These are phyloP conservation scores for Apeltes quadracus DNA, from an alignment of 2,113 vertebrate species.

Conservation along the genomic window DNA sequence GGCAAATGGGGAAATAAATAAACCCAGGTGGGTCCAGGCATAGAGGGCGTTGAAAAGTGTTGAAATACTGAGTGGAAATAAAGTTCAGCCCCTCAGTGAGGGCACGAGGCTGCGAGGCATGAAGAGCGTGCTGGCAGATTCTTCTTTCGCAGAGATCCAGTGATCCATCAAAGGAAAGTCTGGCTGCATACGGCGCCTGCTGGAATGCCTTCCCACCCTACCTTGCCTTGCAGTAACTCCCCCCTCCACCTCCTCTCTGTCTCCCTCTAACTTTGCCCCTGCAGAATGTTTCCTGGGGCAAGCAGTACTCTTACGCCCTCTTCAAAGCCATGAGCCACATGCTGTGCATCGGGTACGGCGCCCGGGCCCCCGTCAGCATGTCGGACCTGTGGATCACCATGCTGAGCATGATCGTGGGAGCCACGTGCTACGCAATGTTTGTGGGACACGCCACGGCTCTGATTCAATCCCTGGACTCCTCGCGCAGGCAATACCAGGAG, in stretches of 20 bases:
- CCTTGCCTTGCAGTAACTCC: constrained; percentile 65
- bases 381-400: constrained; percentile 99
- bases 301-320: constrained; percentile 98
- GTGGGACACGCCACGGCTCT: constrained; percentile 97
- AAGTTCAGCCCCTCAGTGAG: constrained; percentile 43
- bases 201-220: constrained; percentile 28
- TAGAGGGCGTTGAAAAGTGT: background rate
- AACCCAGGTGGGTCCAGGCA: constrained; percentile 16
- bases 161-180: constrained; percentile 64
- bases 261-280: constrained; percentile 50
- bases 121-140: constrained; percentile 43
- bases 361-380: constrained; percentile 96
- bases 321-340: constrained; percentile 99
- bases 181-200: constrained; percentile 33
- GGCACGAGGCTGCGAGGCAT: constrained; percentile 48
- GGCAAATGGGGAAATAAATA: constrained; percentile 30
- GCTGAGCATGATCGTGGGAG: constrained; percentile 98
- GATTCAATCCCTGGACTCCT: constrained; percentile 98
- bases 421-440: constrained; percentile 99
- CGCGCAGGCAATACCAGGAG: constrained; percentile 95
- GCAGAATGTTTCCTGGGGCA: constrained; percentile 98
- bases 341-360: constrained; percentile 98
- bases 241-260: constrained; percentile 50
- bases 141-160: constrained; percentile 53
- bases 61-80: constrained; percentile 23